A percentile compares a stretch with the other conserved stretches of the same genome.
These are phyloP conservation scores for Lagodon rhomboides DNA, from an alignment of 2,797 vertebrate genomes.

Conservation along the genomic window DNA sequence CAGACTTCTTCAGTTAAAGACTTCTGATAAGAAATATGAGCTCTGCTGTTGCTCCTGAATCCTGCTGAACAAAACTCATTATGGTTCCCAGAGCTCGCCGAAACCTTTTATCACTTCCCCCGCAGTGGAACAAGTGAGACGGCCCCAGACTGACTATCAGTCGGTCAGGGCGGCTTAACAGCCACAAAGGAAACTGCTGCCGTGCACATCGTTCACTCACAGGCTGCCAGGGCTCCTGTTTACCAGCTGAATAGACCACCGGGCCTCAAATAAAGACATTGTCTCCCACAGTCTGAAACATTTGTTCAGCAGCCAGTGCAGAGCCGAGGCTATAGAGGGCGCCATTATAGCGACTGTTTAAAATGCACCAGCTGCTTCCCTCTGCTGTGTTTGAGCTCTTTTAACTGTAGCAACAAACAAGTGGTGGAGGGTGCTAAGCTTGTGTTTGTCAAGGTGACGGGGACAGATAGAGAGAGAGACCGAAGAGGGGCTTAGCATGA, in stretches of 20 bases:
- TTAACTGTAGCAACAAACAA: neutral
- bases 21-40: constrained; percentile 33
- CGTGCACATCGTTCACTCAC: constrained; percentile 55
- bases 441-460: constrained; percentile 44
- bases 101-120: constrained; percentile 63
- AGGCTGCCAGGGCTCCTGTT: constrained; percentile 53
- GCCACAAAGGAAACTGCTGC: constrained; percentile 80
- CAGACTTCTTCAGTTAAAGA: constrained; percentile 22
- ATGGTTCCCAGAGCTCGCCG: constrained; percentile 53
- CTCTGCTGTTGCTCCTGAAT: constrained; percentile 24
- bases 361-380: constrained; percentile 43
- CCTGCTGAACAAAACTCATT: constrained; percentile 42
- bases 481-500: constrained; percentile 39
- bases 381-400: constrained; percentile 7
- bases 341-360: constrained; percentile 35
- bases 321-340: constrained; percentile 29
- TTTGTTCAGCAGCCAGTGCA: constrained; percentile 34
- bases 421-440: constrained; percentile 53
- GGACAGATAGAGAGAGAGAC: constrained; percentile 35
- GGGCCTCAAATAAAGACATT: constrained; percentile 51
- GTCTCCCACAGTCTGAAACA: constrained; percentile 43
- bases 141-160: constrained; percentile 52
- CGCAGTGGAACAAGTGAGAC: constrained; percentile 61
- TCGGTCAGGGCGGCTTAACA: constrained; percentile 63
- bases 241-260: constrained; percentile 57